Percentiles rank a stretch among this genome's conserved stretches.
phyloP scores from a whole-genome alignment of 2,888 invertebrate species.

The Busseola fusca region DNA sequence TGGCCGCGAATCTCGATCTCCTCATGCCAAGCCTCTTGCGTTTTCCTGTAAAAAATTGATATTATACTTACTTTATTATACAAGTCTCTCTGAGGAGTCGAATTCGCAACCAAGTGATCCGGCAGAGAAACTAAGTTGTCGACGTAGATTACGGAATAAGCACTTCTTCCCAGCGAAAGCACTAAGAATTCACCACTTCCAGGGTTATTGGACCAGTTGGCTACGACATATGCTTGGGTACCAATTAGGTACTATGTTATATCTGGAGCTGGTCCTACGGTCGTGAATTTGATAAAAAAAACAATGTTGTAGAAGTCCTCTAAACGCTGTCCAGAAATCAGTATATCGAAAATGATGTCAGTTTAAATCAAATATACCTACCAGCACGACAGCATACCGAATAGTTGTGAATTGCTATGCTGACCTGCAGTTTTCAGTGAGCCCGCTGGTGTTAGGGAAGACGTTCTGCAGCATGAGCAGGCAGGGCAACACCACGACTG shows the following conservation, averaged over 20 bases:
- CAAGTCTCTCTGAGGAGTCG: not conserved
- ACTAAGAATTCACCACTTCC: too few relatives aligned
- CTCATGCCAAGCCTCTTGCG: slow-evolving; percentile 89
- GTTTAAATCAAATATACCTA: not conserved
- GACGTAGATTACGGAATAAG: too few relatives aligned
- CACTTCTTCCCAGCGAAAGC: too few relatives aligned
- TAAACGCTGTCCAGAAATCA: not conserved
- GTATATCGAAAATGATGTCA: not conserved
- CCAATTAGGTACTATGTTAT: not conserved
- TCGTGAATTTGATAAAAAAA: not conserved
- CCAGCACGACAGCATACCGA: not conserved
- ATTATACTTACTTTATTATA: not conserved
- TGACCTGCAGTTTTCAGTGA: slow-evolving; percentile 44
- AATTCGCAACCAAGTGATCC: too few relatives aligned
- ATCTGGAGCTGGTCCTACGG: not conserved
- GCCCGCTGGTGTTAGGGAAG: slow-evolving; percentile 43
- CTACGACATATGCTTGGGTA: too few relatives aligned
- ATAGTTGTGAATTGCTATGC: not conserved
- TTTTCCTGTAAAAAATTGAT: slow-evolving; percentile 68
- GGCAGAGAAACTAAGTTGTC: too few relatives aligned
- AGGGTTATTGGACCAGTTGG: too few relatives aligned
- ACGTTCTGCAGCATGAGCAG: slow-evolving; percentile 84
- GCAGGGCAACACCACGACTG: slow-evolving; percentile 89
- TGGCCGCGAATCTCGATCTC: slow-evolving; percentile 88
- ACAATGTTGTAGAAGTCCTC: not conserved